A percentile compares a stretch with the other conserved stretches of the same genome.
Conservation (phyloP, 2,113 vertebrate genomes). For the Probosciger aterrimus region DNA sequence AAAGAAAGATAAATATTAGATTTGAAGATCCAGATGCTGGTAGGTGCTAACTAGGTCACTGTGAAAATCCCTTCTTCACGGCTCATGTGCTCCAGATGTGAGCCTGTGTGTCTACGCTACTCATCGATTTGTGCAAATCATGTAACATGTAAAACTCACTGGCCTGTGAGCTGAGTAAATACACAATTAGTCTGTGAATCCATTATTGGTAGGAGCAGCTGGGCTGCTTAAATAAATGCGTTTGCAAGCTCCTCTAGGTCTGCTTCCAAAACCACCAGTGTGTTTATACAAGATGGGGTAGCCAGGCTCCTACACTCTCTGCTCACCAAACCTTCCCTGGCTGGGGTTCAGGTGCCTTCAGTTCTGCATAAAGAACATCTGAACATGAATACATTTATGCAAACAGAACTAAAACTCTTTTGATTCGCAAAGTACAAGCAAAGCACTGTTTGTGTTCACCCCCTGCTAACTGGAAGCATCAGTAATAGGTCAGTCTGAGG, state of each 20-base stretch:
- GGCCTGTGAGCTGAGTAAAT: conserved; percentile 24
- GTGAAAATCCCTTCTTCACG: not conserved
- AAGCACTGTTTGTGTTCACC: not conserved
- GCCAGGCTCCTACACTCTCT: not conserved
- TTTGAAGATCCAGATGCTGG: not conserved
- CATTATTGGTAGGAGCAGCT: conserved; percentile 2
- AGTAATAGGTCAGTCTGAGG: not conserved
- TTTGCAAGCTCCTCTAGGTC: conserved; percentile 30
- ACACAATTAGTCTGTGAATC: not conserved
- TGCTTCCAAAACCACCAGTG: not conserved
- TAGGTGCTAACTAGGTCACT: not conserved
- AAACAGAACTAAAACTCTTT: not conserved
- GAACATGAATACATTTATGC: not conserved
- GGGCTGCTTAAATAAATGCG: conserved; percentile 23
- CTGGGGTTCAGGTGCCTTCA: not conserved
- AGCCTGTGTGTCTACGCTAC: accelerated
- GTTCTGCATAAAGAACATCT: not conserved
- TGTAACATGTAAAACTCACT: not conserved
- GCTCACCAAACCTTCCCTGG: not conserved
- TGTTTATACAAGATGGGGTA: not conserved
- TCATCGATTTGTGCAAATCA: not conserved
- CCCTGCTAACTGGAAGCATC: not conserved
- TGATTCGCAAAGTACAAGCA: not conserved
- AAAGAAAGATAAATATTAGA: not conserved
- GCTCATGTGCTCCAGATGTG: not conserved